A percentile compares a stretch with the other conserved stretches of the same genome.
Conservation (phyloP, 2,888 invertebrate species). For the Spodoptera picta region DNA sequence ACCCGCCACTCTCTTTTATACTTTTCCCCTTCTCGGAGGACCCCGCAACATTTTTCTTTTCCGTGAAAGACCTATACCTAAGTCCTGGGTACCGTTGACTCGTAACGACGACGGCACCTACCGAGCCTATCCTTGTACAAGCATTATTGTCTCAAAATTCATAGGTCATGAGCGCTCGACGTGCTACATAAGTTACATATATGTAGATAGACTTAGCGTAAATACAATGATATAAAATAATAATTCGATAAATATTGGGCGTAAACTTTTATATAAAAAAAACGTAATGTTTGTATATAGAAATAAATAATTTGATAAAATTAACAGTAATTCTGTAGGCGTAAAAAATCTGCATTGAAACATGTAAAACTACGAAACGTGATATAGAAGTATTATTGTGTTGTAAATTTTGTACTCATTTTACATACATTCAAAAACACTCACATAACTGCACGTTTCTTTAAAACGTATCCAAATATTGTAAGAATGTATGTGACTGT, state of each 20-base stretch:
- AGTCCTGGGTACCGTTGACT: constrained; percentile 71
- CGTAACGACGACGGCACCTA: constrained; percentile 60
- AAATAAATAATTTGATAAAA: too few species aligned
- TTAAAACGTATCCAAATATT: constrained; percentile 35
- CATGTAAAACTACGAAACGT: background rate
- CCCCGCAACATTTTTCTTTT: constrained; percentile 67
- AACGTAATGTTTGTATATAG: too few species aligned
- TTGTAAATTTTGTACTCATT: constrained; percentile 4
- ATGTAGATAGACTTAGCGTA: background rate
- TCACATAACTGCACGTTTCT: constrained; percentile 44
- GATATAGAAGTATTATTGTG: constrained; percentile 7
- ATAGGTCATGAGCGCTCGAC: constrained; percentile 58
- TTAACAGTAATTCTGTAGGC: too few species aligned
- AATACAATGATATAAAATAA: constrained; percentile 7
- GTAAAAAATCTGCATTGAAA: too few species aligned
- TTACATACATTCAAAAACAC: constrained; percentile 19
- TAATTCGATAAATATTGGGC: constrained; percentile 1
- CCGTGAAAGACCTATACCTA: constrained; percentile 64
- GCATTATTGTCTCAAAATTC: constrained; percentile 58
- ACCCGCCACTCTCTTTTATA: constrained; percentile 81
- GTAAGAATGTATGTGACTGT: constrained; percentile 22
- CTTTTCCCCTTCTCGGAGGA: constrained; percentile 76
- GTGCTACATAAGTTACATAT: constrained; percentile 26
- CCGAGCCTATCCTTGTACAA: constrained; percentile 57
- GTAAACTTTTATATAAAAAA: constrained; percentile 1